These are phyloP conservation scores for Proales similis DNA, from an alignment of 1,140 invertebrate genomes.

Conservation along the genomic window DNA sequence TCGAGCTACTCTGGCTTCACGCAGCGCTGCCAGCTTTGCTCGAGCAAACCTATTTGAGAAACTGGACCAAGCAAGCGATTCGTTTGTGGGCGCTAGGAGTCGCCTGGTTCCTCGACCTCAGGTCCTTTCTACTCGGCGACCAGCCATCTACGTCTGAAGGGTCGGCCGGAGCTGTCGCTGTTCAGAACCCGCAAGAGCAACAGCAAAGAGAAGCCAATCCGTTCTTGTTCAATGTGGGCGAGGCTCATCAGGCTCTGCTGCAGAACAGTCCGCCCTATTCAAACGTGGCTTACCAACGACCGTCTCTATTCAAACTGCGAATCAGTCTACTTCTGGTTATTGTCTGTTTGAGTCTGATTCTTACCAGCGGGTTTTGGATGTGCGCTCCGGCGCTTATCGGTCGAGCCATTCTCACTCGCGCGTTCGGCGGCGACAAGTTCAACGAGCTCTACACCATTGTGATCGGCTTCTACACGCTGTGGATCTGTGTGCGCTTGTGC, in stretches of 20 bases:
- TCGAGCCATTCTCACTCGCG: constrained; percentile 73
- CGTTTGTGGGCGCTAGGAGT: constrained; percentile 73
- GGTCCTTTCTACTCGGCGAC: constrained; percentile 75
- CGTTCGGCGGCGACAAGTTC: constrained; percentile 62
- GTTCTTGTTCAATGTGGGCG: constrained; percentile 48
- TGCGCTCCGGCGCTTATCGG: constrained; percentile 67
- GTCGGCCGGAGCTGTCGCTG: constrained; percentile 18
- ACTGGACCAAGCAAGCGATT: constrained; percentile 75
- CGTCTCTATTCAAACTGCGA: constrained; percentile 71
- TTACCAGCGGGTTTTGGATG: neutral
- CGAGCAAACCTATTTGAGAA: constrained; percentile 87
- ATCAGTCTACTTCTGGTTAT: constrained; percentile 50
- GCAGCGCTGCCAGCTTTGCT: constrained; percentile 87
- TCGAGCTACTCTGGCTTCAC: constrained; percentile 86
- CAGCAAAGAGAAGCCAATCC: constrained; percentile 37
- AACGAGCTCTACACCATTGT: constrained; percentile 93
- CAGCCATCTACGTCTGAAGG: constrained; percentile 39
- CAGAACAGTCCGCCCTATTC: constrained; percentile 50
- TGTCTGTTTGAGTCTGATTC: neutral
- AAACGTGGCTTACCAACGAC: constrained; percentile 72
- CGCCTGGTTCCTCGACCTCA: constrained; percentile 73
- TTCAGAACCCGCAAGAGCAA: neutral
- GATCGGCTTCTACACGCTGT: constrained; percentile 84
- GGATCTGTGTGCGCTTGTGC: constrained; percentile 70
- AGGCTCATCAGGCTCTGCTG: constrained; percentile 57